Conservation (phyloP, 2,888 invertebrate species). For the Hipparchia sbordonii region DNA sequence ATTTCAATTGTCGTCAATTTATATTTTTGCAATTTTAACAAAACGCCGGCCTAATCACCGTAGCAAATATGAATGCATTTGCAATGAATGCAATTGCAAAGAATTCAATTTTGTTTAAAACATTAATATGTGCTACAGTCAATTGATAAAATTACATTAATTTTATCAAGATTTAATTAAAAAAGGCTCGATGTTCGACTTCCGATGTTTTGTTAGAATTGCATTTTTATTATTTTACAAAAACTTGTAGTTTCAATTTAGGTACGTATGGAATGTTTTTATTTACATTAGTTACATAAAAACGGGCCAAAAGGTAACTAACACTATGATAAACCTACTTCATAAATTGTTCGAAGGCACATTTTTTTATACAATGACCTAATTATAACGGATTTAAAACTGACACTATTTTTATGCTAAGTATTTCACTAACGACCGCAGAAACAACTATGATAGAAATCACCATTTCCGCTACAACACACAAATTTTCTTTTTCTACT, state of each 20-base stretch:
- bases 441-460: constrained; percentile 6
- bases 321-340: constrained; percentile 60
- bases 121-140: background rate
- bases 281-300: constrained; percentile 58
- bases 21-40: constrained; percentile 7
- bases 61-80: background rate
- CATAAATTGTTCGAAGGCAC: constrained; percentile 78
- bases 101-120: background rate
- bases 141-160: too few species aligned
- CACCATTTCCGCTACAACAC: background rate
- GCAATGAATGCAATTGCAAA: background rate
- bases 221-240: constrained; percentile 12
- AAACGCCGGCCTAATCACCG: background rate
- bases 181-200: background rate
- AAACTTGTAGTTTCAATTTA: constrained; percentile 15
- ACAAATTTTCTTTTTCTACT: background rate
- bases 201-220: constrained; percentile 17
- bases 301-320: constrained; percentile 67
- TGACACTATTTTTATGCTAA: constrained; percentile 36
- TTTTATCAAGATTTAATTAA: too few species aligned
- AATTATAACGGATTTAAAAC: constrained; percentile 49
- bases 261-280: constrained; percentile 47
- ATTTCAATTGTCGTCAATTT: background rate
- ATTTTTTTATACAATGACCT: constrained; percentile 73
- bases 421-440: constrained; percentile 31